Evolutionary conservation across 1,140 invertebrate genomes (phyloP), one percentile per base, ranked within the genome.

Genomic region (Conus ventricosus): DNA sequence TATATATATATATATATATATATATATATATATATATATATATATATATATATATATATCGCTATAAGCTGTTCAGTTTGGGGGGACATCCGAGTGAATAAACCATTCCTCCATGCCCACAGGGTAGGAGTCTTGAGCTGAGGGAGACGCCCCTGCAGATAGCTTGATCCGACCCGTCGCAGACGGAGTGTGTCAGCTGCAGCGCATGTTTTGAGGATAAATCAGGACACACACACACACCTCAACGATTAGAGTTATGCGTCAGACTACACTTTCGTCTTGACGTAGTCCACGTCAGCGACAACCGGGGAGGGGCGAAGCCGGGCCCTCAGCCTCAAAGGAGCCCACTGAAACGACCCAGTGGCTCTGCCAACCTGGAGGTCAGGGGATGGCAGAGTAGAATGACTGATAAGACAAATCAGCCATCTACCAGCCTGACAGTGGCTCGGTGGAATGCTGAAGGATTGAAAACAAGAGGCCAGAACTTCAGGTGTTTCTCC

Each of bases 381-480:
- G 39, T 39, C 39, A 39, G 39, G 39, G 39, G 39, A 39, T 39
- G 39, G 63, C 63, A n/a, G n/a, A 71, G 63, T 71, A 71, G 63
- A 71, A n/a, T 4, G 80, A 39, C 86, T 87, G 75, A 27, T 76
- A 39, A 55, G 25, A 82, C 54, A 39, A 88, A 13, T 80, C 80
- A 82, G 20, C 25, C 53, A 23, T 81, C 80, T 17, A n/a, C 87
- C 51, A 87, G 81, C 76, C 88, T 89, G 15, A 71, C 63, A 71
- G 63, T 71, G 63, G 63, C 4, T 71, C 63, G 3, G 57, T 90
- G 88, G 87, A 90, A 89, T 84, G 90, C 87, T 87, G 75, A 90
- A 80, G 88, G 88, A 84, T 67, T 11, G 67, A 39, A 54, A 89
- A 89, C 51, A 89, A 88, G 60, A 88, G 87, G 63, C 67, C 83